Evolutionary conservation across 1,140 invertebrate species (phyloP), one percentile per base, ranked within the genome.

Genomic region (Bombus sibiricus): DNA sequence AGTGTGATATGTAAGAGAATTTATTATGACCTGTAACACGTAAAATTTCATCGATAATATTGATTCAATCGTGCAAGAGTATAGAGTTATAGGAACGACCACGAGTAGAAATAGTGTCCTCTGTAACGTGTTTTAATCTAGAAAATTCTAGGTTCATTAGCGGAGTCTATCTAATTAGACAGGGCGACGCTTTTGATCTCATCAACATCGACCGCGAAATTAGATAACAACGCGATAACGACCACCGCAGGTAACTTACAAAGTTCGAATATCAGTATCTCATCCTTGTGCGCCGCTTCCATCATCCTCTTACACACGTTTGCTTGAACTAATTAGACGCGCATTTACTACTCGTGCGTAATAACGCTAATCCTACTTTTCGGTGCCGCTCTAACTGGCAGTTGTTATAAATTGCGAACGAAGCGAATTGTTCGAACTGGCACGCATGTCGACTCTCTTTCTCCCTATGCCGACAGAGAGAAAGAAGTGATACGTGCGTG

Each of bases 281-380:
- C 53, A 32, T 66, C n/a, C 74, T 64, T 41, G 71, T 39, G 41
- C 62, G 18, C 76, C 10, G 9, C 25, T 75, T n/a, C 12, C n/a
- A 47, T 75, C 78, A 71, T 73, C 83, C 82, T 59, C 59, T 75
- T 85, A 81, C 59, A 32, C 41, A 69, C 83, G 57, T 85, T 84
- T 84, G 72, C 79, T 91, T 85, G 81, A 89, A 90, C 92, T 92
- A 93, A 93, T 93, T 93, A 92, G 90, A 86, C 89, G 78, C 86
- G 88, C 88, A 91, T 93, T 90, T 89, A 88, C 85, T 86, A 85
- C 81, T 79, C 86, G 64, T 87, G 90, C 83, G 85, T 90, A 92
- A 93, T 93, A 92, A 92, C 89, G 85, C 87, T 93, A 93, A 93
- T 93, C 91, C 92, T 83, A 87, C 92, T 91, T 92, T 92, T 88